Evolutionary conservation across 2,888 invertebrate genomes (phyloP), one percentile per base, ranked within the genome.

Genomic region (Andricus curvator): DNA sequence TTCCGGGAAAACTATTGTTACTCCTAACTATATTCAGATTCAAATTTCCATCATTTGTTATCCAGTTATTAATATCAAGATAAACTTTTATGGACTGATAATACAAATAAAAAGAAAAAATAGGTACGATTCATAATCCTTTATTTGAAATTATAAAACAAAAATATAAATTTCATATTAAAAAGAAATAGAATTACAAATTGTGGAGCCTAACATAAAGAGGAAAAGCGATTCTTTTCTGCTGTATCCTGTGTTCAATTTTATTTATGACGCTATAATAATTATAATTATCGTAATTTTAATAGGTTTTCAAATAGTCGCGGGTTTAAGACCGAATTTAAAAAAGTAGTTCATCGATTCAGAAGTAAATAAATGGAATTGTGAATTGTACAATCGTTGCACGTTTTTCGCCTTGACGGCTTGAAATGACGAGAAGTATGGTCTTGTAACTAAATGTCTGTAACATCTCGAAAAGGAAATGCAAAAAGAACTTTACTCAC

Each of bases 311-410:
- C 25, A 51, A 70, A 29, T 20, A 20, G 70, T 70, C 11, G 3
- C 48, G 17, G 22, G 68, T 37, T 64, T 76, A 81, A 81, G 67
- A 78, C 41, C n/a, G 25, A 80, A 82, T 80, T 78, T 51, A 37
- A 76, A 67, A 33, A 66, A 51, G 37, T 20, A 37, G 65, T 48
- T 70, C 48, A 70, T 70, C 70, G 70, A 70, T 70, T 70, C 25
- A 20, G 29, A 37, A 25, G 37, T 56, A 22, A 56, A 81, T 60
- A 81, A 76, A 60, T 41, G n/a, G 78, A 51, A 81, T 48, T 68
- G 74, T 77, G 62, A 79, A 66, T 83, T 84, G 77, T 78, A 76
- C 76, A 82, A 84, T 78, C 79, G 76, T 77, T 80, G 82, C 84
- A 81, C 83, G 83, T 83, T 81, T 67, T 78, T 78, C 62, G 60